Base-by-base conservation (phyloP, 2,797 vertebrate genomes). In the Gallinago solitaria region DNA sequence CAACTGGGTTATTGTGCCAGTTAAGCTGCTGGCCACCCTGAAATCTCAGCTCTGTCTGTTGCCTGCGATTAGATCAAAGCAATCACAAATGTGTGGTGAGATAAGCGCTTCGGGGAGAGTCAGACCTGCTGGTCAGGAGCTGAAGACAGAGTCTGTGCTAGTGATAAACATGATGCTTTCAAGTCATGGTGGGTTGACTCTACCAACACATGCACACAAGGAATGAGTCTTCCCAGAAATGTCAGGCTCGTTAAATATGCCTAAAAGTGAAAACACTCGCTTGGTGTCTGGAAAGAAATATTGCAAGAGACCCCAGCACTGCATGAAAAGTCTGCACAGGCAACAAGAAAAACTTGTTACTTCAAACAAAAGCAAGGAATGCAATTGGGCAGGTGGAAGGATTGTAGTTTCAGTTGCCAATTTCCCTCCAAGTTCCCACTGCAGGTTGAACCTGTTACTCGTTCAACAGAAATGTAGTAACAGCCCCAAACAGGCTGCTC, bases 11-110 rank as follows among this genome's bases (percentile, higher is more conserved):
- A 43, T 59, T 64, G 65, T 87, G 76, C 89, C 85, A 81, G 73
- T 65, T 78, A 64, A 73, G 48, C 76, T 90, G 79, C 79, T 94
- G 93, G 73, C 85, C 90, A 88, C 92, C 91, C 85, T 78, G 83
- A 69, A 95, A 86, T 37, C 35, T 88, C 83, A 88, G 53, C 45
- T 91, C 79, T 81, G 74, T 54, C 82, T 16, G 1, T 61, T 69
- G 85, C 63, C 73, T 6, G 8, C 11, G 37, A 57, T 53, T 12
- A 86, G 69, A 91, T 94, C 61, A 95, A 95, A 95, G 91, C 76
- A 64, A 39, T 30, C 60, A 35, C 1, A 3, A 41, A 37, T 11
- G 81, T 75, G n/a, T n/a, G 33, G n/a, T 5, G 59, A 82, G 83
- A 54, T 32, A 71, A 92, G 33, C 30, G 75, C 48, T 94, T 47